phyloP scores from a whole-genome alignment of 2,888 invertebrate genomes.

The Drosophila melanosoma region DNA sequence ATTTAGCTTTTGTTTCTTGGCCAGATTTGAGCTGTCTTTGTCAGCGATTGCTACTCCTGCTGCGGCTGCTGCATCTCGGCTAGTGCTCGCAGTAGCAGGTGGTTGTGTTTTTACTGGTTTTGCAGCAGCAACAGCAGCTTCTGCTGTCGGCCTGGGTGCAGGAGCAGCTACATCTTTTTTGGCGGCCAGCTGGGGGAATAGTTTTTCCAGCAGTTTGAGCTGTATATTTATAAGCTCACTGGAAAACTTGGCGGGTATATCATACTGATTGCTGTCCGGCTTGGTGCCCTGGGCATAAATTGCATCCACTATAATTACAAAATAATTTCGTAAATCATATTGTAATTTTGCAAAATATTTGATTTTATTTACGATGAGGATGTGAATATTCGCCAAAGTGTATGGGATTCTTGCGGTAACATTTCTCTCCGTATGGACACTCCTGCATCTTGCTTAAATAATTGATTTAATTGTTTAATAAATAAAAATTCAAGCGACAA shows the following conservation, averaged over 20 bases:
- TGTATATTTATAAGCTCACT: constrained; percentile 87
- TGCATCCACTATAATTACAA: constrained; percentile 87
- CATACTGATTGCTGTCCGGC: constrained; percentile 83
- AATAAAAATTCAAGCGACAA: neutral
- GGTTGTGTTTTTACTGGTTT: neutral
- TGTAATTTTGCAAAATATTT: neutral
- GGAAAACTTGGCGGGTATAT: constrained; percentile 86
- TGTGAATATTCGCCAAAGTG: constrained; percentile 94
- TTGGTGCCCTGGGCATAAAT: constrained; percentile 86
- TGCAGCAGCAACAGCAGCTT: neutral
- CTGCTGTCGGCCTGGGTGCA: constrained; percentile 7
- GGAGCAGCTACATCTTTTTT: neutral
- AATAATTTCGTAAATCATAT: neutral
- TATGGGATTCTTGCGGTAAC: constrained; percentile 93
- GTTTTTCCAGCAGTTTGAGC: constrained; percentile 86
- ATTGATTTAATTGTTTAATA: neutral
- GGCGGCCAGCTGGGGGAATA: constrained; percentile 67
- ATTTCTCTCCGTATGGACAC: constrained; percentile 91
- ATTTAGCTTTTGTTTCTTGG: constrained; percentile 82
- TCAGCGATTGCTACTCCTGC: constrained; percentile 26
- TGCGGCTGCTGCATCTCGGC: constrained; percentile 15
- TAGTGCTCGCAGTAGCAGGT: constrained; percentile 33
- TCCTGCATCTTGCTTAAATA: constrained; percentile 80
- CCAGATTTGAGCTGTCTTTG: constrained; percentile 67
- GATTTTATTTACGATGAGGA: constrained; percentile 88